Base-by-base conservation (phyloP, 2,797 vertebrate genomes). In the Benthosema pterotum region DNA sequence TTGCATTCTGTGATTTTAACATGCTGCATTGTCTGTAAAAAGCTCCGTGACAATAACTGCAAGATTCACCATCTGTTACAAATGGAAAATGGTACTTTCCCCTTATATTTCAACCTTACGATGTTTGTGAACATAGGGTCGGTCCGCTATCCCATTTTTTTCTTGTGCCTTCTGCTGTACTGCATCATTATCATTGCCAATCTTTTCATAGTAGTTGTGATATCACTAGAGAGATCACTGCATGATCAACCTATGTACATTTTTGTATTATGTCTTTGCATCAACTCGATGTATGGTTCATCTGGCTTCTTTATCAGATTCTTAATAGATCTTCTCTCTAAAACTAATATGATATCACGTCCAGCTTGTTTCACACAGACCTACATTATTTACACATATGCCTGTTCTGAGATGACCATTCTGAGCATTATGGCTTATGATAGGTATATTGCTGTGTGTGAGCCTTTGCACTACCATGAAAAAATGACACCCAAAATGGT, bases 201-300 rank as follows among this genome's bases (percentile, higher is more conserved):
- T n/a, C n/a, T n/a, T n/a, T n/a, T n/a, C n/a, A n/a, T n/a, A n/a
- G n/a, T n/a, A n/a, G n/a, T n/a, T n/a, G n/a, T n/a, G n/a, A n/a
- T n/a, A n/a, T n/a, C n/a, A n/a, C n/a, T n/a, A n/a, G n/a, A n/a
- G n/a, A n/a, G n/a, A n/a, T n/a, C n/a, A n/a, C n/a, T n/a, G n/a
- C n/a, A n/a, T n/a, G n/a, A n/a, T n/a, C n/a, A n/a, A n/a, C n/a
- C n/a, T n/a, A n/a, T n/a, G n/a, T n/a, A n/a, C n/a, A n/a, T n/a
- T n/a, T n/a, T n/a, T n/a, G n/a, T n/a, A n/a, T n/a, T n/a, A n/a
- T n/a, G 74, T 25, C 75, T 89, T 0, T 83, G 58, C 15, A 8
- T 87, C 3, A 89, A 89, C 56, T 84, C 85, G 57, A 57, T 89
- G 52, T 87, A 81, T 2, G 87, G 86, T 59, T 82, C 78, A 2